Evolutionary conservation across 2,113 vertebrate genomes (phyloP), one percentile per base, ranked within the genome.

Genomic region (Corythaeola cristata): DNA sequence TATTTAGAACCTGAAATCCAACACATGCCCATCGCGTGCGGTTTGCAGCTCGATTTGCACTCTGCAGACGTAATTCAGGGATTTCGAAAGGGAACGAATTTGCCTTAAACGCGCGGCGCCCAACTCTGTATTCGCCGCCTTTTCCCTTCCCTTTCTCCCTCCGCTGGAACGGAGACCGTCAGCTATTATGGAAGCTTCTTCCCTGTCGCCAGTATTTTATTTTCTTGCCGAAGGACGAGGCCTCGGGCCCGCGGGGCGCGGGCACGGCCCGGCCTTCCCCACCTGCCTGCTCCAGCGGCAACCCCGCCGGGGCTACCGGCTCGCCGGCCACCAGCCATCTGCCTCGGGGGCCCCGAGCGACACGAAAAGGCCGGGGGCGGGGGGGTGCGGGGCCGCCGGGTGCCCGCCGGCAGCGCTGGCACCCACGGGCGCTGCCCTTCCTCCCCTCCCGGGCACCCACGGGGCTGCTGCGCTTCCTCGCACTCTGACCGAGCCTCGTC

Each of bases 21-120:
- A 4, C 63, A 35, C 33, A 6, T 6, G 18, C 68, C 49, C 56
- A 4, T 66, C 33, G 17, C 1, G 76, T 2, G n/a, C 0, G 22
- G 56, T 13, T 52, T 0, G 56, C 13, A 8, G 4, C 10, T 21
- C 1, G 3, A 0, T 15, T 4, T 3, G 39, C 20, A 0, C 45
- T 33, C 37, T 11, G 63, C 76, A 9, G 50, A 24, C 10, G 10
- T 3, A 35, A 39, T 18, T 28, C 80, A 4, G 23, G 33, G 60
- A 32, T 28, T 87, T 85, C 69, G 41, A 75, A 96, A 32, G 53
- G 69, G 85, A 97, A 91, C 92, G 69, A 78, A 78, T 63, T 59
- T 7, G 14, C 63, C 49, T 5, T 0, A 2, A 37, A 19, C 26
- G 63, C 4, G 60, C 39, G 15, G 88, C 28, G 4, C 63, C 67